These are phyloP conservation scores for Garra rufa DNA, from an alignment of 2,113 vertebrate genomes.

Conservation along the genomic window DNA sequence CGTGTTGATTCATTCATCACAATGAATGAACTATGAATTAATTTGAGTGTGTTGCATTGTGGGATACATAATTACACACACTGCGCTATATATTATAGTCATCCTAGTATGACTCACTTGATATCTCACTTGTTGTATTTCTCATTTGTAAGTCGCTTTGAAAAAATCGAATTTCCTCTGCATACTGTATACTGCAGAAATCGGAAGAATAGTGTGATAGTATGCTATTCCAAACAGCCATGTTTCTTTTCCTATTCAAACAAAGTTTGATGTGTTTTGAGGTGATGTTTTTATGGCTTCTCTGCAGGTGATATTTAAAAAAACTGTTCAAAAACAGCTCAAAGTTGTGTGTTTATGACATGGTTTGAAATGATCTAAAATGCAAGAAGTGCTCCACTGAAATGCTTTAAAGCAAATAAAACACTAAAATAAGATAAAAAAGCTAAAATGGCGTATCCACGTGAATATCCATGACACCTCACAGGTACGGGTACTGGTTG, in stretches of 20 bases:
- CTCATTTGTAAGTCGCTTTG: background rate
- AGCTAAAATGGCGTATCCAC: background rate
- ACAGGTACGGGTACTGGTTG: conserved; percentile 94
- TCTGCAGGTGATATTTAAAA: background rate
- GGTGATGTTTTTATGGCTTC: background rate
- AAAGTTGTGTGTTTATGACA: background rate
- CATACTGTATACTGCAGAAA: background rate
- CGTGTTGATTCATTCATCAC: background rate
- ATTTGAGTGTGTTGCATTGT: background rate
- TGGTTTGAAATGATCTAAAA: background rate
- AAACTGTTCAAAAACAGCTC: background rate
- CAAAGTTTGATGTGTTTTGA: background rate
- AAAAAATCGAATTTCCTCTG: background rate
- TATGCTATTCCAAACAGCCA: conserved; percentile 1
- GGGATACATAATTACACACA: background rate
- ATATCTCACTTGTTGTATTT: background rate
- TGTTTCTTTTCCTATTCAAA: background rate
- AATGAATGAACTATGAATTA: background rate
- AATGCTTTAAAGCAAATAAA: background rate
- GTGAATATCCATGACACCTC: conserved; percentile 29
- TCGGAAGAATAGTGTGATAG: background rate
- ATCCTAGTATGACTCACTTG: background rate
- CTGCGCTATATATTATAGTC: background rate
- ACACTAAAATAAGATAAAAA: background rate
- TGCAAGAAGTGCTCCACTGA: background rate